phyloP scores from a whole-genome alignment of 2,888 invertebrate species.

The Latheticus oryzae region DNA sequence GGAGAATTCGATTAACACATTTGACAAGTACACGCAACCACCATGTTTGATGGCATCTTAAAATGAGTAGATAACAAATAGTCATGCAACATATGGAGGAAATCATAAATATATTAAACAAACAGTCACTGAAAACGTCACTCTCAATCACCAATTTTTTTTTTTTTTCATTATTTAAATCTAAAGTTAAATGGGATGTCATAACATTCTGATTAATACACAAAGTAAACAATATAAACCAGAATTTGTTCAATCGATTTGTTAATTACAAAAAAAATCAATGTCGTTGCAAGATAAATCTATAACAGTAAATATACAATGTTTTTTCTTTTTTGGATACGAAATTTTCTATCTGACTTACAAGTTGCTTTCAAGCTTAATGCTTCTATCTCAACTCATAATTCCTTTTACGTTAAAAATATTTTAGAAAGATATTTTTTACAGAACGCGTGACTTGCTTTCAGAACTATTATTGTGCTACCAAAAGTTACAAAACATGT shows the following conservation, averaged over 20 bases:
- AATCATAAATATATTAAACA: no score
- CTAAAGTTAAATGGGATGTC: slow-evolving; percentile 1
- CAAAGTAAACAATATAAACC: slow-evolving; percentile 5
- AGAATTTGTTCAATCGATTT: slow-evolving; percentile 29
- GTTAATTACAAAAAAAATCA: slow-evolving; percentile 28
- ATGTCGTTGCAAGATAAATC: no score
- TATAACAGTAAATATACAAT: no score
- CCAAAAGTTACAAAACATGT: no score
- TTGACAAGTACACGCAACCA: slow-evolving; percentile 22
- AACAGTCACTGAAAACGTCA: no score
- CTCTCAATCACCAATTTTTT: not conserved
- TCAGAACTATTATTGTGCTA: no score
- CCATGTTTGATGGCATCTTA: slow-evolving; percentile 30
- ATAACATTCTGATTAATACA: slow-evolving; percentile 15
- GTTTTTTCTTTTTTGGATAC: slow-evolving; percentile 12
- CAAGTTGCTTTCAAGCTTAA: slow-evolving; percentile 10
- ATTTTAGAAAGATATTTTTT: slow-evolving; percentile 18
- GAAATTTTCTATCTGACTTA: slow-evolving; percentile 29
- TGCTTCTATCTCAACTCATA: no score
- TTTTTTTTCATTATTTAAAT: not conserved
- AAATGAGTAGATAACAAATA: slow-evolving; percentile 8
- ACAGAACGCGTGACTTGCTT: no score
- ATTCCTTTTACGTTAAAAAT: no score
- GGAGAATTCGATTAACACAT: slow-evolving; percentile 25
- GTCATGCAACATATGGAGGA: no score